Conservation (phyloP, 2,113 vertebrate genomes). For the Ptychochromis oligacanthus region DNA sequence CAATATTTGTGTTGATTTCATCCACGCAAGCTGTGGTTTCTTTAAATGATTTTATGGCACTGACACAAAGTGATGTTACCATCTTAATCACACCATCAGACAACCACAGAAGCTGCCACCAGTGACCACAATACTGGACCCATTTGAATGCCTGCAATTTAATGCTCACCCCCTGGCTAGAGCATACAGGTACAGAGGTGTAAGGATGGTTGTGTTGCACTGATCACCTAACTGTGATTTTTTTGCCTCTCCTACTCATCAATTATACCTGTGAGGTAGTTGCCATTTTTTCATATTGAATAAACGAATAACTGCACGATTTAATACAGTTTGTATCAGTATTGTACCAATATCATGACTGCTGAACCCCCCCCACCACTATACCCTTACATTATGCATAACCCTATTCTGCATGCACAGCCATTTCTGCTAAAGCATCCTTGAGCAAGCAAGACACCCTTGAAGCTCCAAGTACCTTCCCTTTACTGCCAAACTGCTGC, state of each 20-base stretch:
- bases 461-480: neutral
- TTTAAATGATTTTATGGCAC: neutral
- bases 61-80: neutral
- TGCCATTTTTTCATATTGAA: neutral
- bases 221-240: neutral
- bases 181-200: neutral
- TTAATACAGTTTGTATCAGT: neutral
- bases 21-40: neutral
- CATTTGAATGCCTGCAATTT: neutral
- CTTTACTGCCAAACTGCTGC: conserved; percentile 4
- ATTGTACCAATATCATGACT: neutral
- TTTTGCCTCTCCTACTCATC: neutral
- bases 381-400: neutral
- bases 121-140: neutral
- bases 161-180: neutral
- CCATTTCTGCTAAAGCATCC: conserved; percentile 2
- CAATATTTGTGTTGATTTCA: neutral
- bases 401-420: neutral
- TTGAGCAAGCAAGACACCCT: neutral
- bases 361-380: no score
- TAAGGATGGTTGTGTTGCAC: neutral
- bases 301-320: neutral
- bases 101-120: neutral
- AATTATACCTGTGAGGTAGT: neutral
- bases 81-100: neutral